These are phyloP conservation scores for Euphonia xanthogaster DNA, from an alignment of 2,797 vertebrate genomes.

Conservation along the genomic window DNA sequence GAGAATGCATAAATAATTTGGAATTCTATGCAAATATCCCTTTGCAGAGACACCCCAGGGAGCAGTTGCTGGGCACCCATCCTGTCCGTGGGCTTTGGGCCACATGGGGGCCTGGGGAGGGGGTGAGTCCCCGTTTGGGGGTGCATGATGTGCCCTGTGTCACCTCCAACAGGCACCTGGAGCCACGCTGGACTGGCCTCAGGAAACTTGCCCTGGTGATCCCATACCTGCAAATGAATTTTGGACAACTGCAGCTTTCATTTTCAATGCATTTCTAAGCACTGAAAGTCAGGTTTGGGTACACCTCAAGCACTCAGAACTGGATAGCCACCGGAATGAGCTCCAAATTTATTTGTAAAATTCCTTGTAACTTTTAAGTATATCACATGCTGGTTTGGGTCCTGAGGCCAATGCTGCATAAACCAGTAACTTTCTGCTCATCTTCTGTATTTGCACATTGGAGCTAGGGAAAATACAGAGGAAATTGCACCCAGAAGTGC, in stretches of 20 bases:
- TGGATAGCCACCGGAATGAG: background rate
- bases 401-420: background rate
- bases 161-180: background rate
- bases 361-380: background rate
- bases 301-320: background rate
- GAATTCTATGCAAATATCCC: background rate
- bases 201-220: background rate
- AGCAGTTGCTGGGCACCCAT: background rate
- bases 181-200: background rate
- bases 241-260: background rate
- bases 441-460: background rate
- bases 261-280: background rate
- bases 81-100: accelerated
- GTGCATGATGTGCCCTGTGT: accelerated
- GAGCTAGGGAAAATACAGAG: background rate
- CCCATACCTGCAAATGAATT: background rate
- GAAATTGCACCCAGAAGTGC: background rate
- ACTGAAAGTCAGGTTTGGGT: background rate
- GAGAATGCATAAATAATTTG: background rate
- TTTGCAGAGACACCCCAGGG: accelerated
- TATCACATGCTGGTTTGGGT: background rate
- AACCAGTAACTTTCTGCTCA: background rate
- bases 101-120: accelerated
- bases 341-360: background rate
- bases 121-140: accelerated